Percentiles rank a stretch among this genome's conserved stretches.
Conservation (phyloP, 2,888 invertebrate genomes). For the Drosophila colorata region DNA sequence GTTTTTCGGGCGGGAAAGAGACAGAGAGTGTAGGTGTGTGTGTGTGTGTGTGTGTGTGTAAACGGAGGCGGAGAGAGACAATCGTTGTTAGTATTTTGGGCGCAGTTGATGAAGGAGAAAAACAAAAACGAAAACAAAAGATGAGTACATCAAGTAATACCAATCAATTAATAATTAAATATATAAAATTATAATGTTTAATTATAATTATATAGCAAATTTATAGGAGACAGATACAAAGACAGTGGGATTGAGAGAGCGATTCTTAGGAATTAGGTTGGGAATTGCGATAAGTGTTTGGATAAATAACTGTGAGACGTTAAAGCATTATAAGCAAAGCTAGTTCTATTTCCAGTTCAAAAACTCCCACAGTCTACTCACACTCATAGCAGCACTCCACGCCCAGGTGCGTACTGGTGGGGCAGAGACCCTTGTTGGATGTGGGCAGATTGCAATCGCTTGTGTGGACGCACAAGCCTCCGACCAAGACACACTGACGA, state of each 20-base stretch:
- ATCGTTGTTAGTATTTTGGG: conserved; percentile 31
- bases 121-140: conserved; percentile 15
- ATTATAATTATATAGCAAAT: not conserved
- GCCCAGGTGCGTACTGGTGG: conserved; percentile 75
- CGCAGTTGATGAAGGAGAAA: conserved; percentile 18
- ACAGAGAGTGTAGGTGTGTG: conserved; percentile 6
- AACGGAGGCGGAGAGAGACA: conserved; percentile 10
- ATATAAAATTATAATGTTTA: not conserved
- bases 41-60: too few species aligned
- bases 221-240: not conserved
- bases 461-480: conserved; percentile 82
- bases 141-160: conserved; percentile 54
- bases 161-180: conserved; percentile 34
- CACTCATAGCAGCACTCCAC: conserved; percentile 85
- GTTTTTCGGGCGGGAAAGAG: not conserved
- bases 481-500: conserved; percentile 82
- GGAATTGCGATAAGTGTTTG: conserved; percentile 22
- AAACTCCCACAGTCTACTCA: conserved; percentile 59
- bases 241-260: not conserved
- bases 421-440: conserved; percentile 82
- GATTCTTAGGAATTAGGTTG: conserved; percentile 6
- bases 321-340: conserved; percentile 24
- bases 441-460: conserved; percentile 80
- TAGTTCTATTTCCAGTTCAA: conserved; percentile 2
- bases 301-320: conserved; percentile 33